Evolutionary conservation across 2,113 vertebrate genomes (phyloP).

Genomic region (Himantopus leucocephalus): DNA sequence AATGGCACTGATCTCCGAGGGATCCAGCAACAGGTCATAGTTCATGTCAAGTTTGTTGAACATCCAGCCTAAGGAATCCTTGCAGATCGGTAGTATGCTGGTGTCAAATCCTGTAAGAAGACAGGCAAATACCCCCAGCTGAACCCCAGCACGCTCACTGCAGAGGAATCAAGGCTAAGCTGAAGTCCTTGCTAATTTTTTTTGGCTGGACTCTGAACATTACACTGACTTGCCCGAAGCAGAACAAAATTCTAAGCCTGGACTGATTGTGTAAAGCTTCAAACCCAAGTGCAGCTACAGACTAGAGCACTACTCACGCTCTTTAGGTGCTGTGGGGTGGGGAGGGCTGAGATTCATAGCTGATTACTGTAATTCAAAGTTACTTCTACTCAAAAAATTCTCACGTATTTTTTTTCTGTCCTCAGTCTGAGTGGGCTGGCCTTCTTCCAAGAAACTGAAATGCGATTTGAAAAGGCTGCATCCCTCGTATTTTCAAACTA

Average conservation of each 20-base stretch:
- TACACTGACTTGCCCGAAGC: not conserved
- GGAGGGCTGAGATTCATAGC: not conserved
- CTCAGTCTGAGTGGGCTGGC: not conserved
- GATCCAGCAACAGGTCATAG: slow-evolving; percentile 94
- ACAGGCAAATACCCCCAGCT: not conserved
- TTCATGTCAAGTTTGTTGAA: slow-evolving; percentile 99
- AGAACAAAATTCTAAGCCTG: not conserved
- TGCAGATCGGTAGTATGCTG: slow-evolving; percentile 96
- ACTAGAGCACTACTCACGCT: not conserved
- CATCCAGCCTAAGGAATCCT: slow-evolving; percentile 98
- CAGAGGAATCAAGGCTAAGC: not conserved
- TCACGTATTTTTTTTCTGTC: not conserved
- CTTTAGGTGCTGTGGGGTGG: not conserved
- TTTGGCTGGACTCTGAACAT: not conserved
- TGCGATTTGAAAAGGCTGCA: not conserved
- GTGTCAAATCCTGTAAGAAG: slow-evolving; percentile 86
- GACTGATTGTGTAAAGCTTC: not conserved
- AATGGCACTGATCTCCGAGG: slow-evolving; percentile 93
- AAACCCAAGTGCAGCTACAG: not conserved
- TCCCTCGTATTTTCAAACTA: not conserved
- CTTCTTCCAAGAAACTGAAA: not conserved
- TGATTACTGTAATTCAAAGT: not conserved
- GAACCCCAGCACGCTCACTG: not conserved
- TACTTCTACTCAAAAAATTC: not conserved
- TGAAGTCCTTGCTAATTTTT: not conserved